phyloP scores from a whole-genome alignment of 2,888 invertebrate genomes.

The Embidobia sp. region DNA sequence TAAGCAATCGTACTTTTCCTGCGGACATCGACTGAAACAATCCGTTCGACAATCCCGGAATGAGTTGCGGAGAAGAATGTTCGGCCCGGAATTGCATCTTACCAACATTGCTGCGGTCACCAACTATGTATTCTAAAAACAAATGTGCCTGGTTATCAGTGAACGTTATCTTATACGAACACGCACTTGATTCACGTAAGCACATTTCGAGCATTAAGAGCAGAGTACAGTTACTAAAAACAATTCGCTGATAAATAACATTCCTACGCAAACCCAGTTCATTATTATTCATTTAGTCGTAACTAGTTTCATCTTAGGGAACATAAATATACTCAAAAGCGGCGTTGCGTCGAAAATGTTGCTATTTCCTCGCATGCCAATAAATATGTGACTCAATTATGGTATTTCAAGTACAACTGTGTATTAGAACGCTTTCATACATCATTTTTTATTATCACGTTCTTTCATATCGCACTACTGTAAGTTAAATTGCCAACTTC shows the following conservation, averaged over 20 bases:
- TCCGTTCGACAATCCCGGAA: neutral
- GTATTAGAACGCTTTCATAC: no score
- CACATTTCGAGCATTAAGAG: conserved; percentile 39
- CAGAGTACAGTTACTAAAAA: conserved; percentile 56
- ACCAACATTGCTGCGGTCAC: no score
- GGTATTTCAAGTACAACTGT: no score
- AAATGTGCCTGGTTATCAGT: conserved; percentile 12
- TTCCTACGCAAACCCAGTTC: conserved; percentile 39
- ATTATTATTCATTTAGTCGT: conserved; percentile 51
- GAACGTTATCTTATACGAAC: conserved; percentile 20
- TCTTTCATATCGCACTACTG: no score
- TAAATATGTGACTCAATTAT: neutral
- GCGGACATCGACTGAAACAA: conserved; percentile 2
- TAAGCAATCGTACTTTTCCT: conserved; percentile 13
- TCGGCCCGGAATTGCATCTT: neutral
- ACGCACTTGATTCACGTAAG: conserved; percentile 44
- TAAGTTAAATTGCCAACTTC: no score
- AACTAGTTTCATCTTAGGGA: conserved; percentile 35
- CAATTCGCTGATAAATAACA: conserved; percentile 52
- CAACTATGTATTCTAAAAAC: conserved; percentile 7
- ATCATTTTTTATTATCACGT: no score
- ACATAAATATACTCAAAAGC: conserved; percentile 30
- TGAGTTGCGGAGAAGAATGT: neutral
- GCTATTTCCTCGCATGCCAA: no score
- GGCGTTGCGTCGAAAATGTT: no score